These are phyloP conservation scores for Tetramorium alpestre DNA, from an alignment of 1,140 invertebrate genomes.

Conservation along the genomic window DNA sequence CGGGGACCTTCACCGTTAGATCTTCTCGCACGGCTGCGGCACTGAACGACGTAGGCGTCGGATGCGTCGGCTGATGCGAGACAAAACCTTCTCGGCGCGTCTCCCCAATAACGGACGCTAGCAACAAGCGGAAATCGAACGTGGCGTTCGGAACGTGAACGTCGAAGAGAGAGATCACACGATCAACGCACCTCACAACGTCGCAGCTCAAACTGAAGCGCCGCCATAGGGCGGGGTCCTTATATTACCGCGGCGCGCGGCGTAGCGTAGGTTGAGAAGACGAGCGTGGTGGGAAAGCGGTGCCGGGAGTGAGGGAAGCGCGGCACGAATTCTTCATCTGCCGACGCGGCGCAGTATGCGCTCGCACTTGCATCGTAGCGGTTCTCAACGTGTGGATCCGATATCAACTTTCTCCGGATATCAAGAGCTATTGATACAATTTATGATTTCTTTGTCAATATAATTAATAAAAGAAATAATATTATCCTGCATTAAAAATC, in stretches of 20 bases:
- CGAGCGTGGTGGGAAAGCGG: background rate
- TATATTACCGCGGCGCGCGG: conserved; percentile 65
- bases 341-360: conserved; percentile 32
- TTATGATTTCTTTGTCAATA: background rate
- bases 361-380: background rate
- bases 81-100: background rate
- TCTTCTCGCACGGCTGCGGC: conserved; percentile 11
- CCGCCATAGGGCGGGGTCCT: conserved; percentile 51
- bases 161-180: background rate
- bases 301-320: conserved; percentile 16
- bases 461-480: background rate
- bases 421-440: background rate
- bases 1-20: background rate
- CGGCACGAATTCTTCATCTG: conserved; percentile 57
- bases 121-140: conserved; percentile 38
- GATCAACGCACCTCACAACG: background rate
- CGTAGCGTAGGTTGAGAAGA: conserved; percentile 51
- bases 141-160: background rate
- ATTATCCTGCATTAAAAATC: background rate
- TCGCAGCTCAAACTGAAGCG: conserved; percentile 67
- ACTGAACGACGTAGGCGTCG: conserved; percentile 25
- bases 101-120: conserved; percentile 30
- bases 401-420: background rate
- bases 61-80: background rate
- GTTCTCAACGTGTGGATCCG: background rate